A percentile compares a stretch with the other conserved stretches of the same genome.
These are phyloP conservation scores for Limnephilus lunatus DNA, from an alignment of 2,888 invertebrate genomes.

Conservation along the genomic window DNA sequence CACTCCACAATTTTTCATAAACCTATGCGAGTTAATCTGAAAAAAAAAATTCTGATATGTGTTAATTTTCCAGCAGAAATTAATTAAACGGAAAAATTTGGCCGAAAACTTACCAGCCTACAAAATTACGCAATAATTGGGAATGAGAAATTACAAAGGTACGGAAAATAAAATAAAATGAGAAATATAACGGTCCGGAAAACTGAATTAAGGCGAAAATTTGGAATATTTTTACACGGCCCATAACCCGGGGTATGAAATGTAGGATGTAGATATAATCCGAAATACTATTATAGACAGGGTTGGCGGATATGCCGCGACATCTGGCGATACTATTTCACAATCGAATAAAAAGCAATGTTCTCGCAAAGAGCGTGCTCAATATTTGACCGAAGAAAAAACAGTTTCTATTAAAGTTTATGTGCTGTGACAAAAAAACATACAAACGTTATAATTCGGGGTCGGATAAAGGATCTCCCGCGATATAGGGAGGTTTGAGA, in stretches of 20 bases:
- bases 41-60: background rate
- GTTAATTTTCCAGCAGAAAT: background rate
- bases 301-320: constrained; percentile 7
- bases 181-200: background rate
- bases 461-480: constrained; percentile 26
- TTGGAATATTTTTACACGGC: constrained; percentile 46
- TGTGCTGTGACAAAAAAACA: constrained; percentile 45
- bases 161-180: constrained; percentile 31
- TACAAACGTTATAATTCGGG: constrained; percentile 41
- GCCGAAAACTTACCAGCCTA: background rate
- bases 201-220: constrained; percentile 14
- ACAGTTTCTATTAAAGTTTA: constrained; percentile 39
- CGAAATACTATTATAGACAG: background rate
- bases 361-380: constrained; percentile 28
- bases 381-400: constrained; percentile 46
- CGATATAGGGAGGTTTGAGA: constrained; percentile 15
- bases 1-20: background rate
- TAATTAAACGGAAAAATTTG: background rate
- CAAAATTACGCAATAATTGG: background rate
- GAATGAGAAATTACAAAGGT: background rate
- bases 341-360: constrained; percentile 49
- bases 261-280: background rate
- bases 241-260: constrained; percentile 14
- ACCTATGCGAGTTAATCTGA: background rate
- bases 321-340: constrained; percentile 45